These are phyloP conservation scores for Sebastes kiyomatsui DNA, from an alignment of 2,797 vertebrate species.

Conservation along the genomic window DNA sequence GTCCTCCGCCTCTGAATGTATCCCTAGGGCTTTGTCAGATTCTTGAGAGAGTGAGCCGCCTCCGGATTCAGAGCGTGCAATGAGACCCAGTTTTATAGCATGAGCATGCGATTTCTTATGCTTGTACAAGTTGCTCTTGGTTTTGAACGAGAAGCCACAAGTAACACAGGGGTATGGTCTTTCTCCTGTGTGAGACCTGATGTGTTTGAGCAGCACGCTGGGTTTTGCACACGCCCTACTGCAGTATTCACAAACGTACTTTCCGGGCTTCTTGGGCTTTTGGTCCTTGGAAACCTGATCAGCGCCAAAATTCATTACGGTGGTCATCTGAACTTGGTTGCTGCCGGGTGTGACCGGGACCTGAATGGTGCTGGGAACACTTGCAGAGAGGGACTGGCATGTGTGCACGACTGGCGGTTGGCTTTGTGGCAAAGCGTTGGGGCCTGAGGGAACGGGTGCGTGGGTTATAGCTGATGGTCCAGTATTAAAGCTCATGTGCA, in stretches of 20 bases:
- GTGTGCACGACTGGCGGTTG: slow-evolving; percentile 90
- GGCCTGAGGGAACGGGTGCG: slow-evolving; percentile 83
- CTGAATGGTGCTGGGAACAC: slow-evolving; percentile 87
- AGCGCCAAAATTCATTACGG: slow-evolving; percentile 87
- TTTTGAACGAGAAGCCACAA: slow-evolving; percentile 99
- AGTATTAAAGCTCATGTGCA: slow-evolving; percentile 87
- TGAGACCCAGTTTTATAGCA: slow-evolving; percentile 94
- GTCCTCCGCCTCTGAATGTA: slow-evolving; percentile 93
- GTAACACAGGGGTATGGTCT: slow-evolving; percentile 96
- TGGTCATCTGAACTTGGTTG: slow-evolving; percentile 88
- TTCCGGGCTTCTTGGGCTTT: slow-evolving; percentile 97
- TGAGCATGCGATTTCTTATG: slow-evolving; percentile 99
- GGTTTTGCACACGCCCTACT: slow-evolving; percentile 96
- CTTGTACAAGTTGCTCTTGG: slow-evolving; percentile 99
- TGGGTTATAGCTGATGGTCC: slow-evolving; percentile 85
- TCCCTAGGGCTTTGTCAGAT: slow-evolving; percentile 90
- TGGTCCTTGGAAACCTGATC: slow-evolving; percentile 94
- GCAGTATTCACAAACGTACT: slow-evolving; percentile 97
- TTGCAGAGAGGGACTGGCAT: slow-evolving; percentile 87
- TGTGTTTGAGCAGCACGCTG: slow-evolving; percentile 97
- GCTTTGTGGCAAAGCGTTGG: slow-evolving; percentile 89
- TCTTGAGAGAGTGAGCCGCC: slow-evolving; percentile 91
- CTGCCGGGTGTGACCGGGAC: slow-evolving; percentile 88
- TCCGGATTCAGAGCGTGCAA: slow-evolving; percentile 89
- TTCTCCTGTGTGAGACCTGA: slow-evolving; percentile 97